Evolutionary conservation across 2,797 vertebrate species (phyloP).

Genomic region (Catharus ustulatus): DNA sequence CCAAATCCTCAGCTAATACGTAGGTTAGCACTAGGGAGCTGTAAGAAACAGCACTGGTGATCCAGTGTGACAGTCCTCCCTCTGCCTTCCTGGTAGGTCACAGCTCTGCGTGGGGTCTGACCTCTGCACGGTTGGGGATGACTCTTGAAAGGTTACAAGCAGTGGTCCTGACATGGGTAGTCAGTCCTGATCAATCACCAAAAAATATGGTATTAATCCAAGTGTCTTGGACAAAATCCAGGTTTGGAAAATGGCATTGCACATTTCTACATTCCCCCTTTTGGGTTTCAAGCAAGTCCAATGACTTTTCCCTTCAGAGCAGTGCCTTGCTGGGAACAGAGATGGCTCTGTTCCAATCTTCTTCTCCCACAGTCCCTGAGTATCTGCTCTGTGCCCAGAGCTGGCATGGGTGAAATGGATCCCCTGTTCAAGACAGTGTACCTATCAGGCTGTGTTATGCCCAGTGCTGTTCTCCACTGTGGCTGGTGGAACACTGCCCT

Average conservation of each 20-base stretch:
- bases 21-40: background rate
- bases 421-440: background rate
- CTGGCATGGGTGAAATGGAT: background rate
- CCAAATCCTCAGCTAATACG: background rate
- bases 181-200: background rate
- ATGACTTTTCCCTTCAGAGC: background rate
- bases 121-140: background rate
- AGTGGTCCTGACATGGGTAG: background rate
- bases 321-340: background rate
- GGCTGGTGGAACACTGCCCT: background rate
- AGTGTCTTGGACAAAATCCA: background rate
- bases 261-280: background rate
- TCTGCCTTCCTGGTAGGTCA: background rate
- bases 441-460: background rate
- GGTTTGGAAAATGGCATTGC: background rate
- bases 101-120: rapidly evolving
- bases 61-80: background rate
- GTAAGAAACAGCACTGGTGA: background rate
- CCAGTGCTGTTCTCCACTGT: background rate
- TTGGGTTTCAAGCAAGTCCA: background rate
- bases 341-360: background rate
- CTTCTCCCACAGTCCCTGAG: background rate
- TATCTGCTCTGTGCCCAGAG: background rate
- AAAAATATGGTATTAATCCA: background rate
- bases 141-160: background rate